Evolutionary conservation across 2,888 invertebrate species (phyloP), one percentile per base, ranked within the genome.

Genomic region (Drymonia ruficornis): DNA sequence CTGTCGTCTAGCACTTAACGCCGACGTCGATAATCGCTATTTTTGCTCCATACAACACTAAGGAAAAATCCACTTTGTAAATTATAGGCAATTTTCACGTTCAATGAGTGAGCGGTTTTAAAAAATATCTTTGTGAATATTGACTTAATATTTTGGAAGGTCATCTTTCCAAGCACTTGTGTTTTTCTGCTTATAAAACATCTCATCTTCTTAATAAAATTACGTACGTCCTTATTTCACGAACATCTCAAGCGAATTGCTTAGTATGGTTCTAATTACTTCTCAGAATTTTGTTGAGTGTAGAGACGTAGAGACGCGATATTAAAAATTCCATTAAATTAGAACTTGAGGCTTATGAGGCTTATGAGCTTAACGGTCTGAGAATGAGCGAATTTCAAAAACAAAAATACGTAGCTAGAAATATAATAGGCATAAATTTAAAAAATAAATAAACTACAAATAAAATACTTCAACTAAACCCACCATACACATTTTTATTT

Each of bases 1-100:
- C 87, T 91, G 90, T 91, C 91, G 84, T 89, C 85, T 88, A 90
- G 84, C 91, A 91, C 91, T 91, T 91, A 89, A 78, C 83, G 80
- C 86, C 81, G 76, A 78, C 84, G 86, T 87, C 86, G 85, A 89
- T 87, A 84, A 81, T 80, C 66, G 87, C 86, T 91, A 91, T 91
- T 90, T 91, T 86, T 83, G 86, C 83, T 64, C 80, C 73, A 80
- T 85, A 83, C 76, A 80, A 73, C 80, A 78, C 73, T 72, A 71
- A 75, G 71, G 78, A 82, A 84, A 81, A 77, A 81, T 77, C 60
- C 67, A 73, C 67, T 70, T 61, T 63, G 56, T 60, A 68, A 73
- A 73, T 74, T 70, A 72, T 72, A 67, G 53, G 49, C 73, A 68
- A 69, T 72, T 72, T 74, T 49, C 62, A 68, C 58, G 63, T 67